Percentiles rank a stretch among this genome's conserved stretches.
Conservation (phyloP, 2,113 vertebrate species). For the Salvator merianae region DNA sequence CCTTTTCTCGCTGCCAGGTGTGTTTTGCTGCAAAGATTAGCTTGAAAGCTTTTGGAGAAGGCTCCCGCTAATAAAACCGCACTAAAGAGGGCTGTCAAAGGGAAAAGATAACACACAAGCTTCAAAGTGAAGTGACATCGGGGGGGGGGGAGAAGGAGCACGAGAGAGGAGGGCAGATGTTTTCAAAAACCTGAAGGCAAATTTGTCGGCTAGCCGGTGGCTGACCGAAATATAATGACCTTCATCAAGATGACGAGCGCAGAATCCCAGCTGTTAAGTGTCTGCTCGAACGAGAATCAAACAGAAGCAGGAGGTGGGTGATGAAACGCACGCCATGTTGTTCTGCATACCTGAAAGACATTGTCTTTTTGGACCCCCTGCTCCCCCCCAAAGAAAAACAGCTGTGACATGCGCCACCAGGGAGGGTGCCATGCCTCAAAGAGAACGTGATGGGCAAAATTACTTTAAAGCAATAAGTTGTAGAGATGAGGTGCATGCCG, state of each 20-base stretch:
- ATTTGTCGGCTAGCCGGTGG: slow-evolving; percentile 39
- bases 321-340: fast-evolving
- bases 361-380: background rate
- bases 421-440: fast-evolving
- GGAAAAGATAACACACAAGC: background rate
- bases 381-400: background rate
- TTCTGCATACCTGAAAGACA: slow-evolving; percentile 14
- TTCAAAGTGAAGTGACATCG: background rate
- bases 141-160: background rate
- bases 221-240: background rate
- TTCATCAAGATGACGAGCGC: background rate
- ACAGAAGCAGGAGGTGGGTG: background rate
- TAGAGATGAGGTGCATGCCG: background rate
- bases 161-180: background rate
- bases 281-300: background rate
- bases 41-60: background rate
- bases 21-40: background rate
- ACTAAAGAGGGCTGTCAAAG: slow-evolving; percentile 21
- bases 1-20: too few relatives aligned
- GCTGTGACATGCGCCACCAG: background rate
- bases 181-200: background rate
- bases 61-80: background rate
- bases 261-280: background rate
- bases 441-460: background rate
- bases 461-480: background rate